These are phyloP conservation scores for Protonemura montana DNA, from an alignment of 2,888 invertebrate genomes.

Conservation along the genomic window DNA sequence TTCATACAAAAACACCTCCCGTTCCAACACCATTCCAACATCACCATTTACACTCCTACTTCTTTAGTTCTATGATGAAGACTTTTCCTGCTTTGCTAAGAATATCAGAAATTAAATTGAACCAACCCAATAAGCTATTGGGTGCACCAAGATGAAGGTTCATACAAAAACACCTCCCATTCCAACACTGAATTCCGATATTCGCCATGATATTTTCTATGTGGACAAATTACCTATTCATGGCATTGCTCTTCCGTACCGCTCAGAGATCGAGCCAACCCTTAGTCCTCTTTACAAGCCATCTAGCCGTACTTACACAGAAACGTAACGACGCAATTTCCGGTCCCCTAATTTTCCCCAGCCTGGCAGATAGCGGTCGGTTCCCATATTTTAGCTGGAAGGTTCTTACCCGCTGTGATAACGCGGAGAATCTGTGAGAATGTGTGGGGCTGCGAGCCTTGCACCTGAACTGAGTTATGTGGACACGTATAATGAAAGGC, in stretches of 20 bases:
- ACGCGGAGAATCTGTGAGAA: background rate
- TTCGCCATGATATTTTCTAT: background rate
- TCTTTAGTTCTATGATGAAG: too few species aligned
- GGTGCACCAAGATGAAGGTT: background rate
- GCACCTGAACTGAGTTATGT: slow-evolving; percentile 44
- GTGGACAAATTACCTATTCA: slow-evolving; percentile 7
- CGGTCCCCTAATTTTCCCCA: slow-evolving; percentile 43
- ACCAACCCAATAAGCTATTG: too few species aligned
- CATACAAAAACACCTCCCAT: background rate
- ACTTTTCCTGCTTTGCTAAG: background rate
- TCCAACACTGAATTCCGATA: background rate
- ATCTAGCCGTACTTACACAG: background rate
- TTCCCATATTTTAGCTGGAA: background rate
- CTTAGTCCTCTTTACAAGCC: background rate
- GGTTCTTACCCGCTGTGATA: background rate
- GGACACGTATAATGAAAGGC: slow-evolving; percentile 42
- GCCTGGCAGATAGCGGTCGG: slow-evolving; percentile 18
- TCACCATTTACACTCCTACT: slow-evolving; percentile 22
- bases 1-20: too few species aligned
- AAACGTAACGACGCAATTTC: slow-evolving; percentile 44
- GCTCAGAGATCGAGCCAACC: too few species aligned
- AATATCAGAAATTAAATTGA: background rate
- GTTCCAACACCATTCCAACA: too few species aligned
- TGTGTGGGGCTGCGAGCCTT: too few species aligned
- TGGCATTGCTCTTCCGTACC: background rate